phyloP scores from a whole-genome alignment of 2,113 vertebrate genomes.

The Tyrannus savana region DNA sequence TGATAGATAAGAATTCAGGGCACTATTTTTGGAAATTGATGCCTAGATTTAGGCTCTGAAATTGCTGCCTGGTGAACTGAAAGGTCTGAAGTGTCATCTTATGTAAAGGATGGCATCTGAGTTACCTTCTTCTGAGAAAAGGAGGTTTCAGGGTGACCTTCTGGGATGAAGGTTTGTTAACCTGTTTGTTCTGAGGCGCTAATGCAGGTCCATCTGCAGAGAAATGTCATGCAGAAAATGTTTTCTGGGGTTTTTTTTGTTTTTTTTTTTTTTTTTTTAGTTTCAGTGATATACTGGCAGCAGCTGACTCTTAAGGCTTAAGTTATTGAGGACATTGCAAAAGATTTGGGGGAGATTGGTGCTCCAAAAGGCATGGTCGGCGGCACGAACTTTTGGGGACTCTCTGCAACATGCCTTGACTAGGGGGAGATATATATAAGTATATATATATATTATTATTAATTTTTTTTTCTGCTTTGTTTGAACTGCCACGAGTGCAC shows the following conservation, averaged over 20 bases:
- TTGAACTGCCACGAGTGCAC: neutral
- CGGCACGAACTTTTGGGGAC: slow-evolving; percentile 30
- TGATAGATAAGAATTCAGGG: slow-evolving; percentile 37
- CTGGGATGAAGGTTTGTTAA: neutral
- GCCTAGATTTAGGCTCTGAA: slow-evolving; percentile 28
- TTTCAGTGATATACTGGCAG: slow-evolving; percentile 71
- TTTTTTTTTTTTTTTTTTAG: neutral
- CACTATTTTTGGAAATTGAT: slow-evolving; percentile 24
- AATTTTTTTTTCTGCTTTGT: neutral
- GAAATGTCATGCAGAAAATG: neutral
- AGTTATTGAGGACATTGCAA: slow-evolving; percentile 63
- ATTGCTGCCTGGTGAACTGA: neutral
- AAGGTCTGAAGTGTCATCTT: neutral
- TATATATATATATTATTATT: neutral
- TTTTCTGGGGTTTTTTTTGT: neutral
- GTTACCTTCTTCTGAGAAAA: neutral
- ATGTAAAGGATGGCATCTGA: neutral
- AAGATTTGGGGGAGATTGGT: slow-evolving; percentile 43
- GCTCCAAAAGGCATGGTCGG: slow-evolving; percentile 57
- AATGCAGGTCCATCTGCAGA: neutral
- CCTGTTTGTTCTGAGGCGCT: neutral
- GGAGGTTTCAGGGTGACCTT: neutral
- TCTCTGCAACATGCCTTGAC: slow-evolving; percentile 44
- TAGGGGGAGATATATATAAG: neutral
- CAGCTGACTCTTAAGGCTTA: slow-evolving; percentile 55